phyloP scores from a whole-genome alignment of 2,888 invertebrate species.

The Gortyna flavago region DNA sequence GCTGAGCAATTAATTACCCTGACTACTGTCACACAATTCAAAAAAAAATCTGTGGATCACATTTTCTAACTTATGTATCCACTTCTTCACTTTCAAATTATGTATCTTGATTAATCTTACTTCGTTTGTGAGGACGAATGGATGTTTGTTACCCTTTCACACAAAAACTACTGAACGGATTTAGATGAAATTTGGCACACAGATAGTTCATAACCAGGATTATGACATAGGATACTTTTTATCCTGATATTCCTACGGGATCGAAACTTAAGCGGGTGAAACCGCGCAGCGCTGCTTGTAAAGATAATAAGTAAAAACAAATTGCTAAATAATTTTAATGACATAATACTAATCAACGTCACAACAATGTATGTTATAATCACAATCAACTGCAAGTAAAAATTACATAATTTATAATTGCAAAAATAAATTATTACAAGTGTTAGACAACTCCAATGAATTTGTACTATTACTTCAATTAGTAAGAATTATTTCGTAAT shows the following conservation, averaged over 20 bases:
- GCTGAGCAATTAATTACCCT: too few relatives aligned
- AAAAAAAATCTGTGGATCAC: not conserved
- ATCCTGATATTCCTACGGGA: too few relatives aligned
- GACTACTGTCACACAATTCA: not conserved
- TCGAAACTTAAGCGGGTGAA: too few relatives aligned
- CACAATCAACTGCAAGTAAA: constrained; percentile 1
- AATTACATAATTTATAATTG: constrained; percentile 24
- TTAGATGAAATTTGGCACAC: too few relatives aligned
- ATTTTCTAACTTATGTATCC: not conserved
- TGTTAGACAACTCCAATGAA: constrained; percentile 2
- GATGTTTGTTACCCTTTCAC: too few relatives aligned
- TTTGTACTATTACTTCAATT: constrained; percentile 13
- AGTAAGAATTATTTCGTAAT: constrained; percentile 37
- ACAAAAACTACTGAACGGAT: too few relatives aligned
- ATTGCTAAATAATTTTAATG: not conserved
- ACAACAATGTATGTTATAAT: constrained; percentile 14
- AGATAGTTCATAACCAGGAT: too few relatives aligned
- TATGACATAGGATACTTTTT: too few relatives aligned
- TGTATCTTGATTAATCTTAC: too few relatives aligned
- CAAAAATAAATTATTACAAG: not conserved
- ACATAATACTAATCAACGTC: constrained; percentile 8
- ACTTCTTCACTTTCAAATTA: not conserved
- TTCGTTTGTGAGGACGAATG: too few relatives aligned
- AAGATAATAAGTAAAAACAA: too few relatives aligned
- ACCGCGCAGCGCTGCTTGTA: too few relatives aligned